Evolutionary conservation across 2,113 vertebrate genomes (phyloP).

Genomic region (Gallinago jamesoni): DNA sequence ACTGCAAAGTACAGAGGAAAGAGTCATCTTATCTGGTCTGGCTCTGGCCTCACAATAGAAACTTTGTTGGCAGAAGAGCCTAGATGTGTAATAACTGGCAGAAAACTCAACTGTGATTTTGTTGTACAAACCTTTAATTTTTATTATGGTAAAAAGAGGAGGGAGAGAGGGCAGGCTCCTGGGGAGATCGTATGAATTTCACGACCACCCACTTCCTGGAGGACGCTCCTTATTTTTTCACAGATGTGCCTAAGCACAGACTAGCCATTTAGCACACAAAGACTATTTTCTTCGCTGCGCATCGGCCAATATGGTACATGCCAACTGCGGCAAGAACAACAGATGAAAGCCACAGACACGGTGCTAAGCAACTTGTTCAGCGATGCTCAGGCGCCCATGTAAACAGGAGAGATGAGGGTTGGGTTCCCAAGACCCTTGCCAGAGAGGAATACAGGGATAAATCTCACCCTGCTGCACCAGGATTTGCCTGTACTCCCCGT

Average conservation of each 20-base stretch:
- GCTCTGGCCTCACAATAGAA: not conserved
- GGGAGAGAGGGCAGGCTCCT: not conserved
- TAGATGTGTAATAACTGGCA: not conserved
- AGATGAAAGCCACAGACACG: slow-evolving; percentile 48
- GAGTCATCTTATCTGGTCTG: not conserved
- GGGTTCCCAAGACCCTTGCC: not conserved
- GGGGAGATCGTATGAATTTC: not conserved
- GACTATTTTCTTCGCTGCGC: slow-evolving; percentile 1
- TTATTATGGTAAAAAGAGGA: slow-evolving; percentile 35
- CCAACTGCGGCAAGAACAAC: slow-evolving; percentile 26
- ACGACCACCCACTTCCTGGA: not conserved
- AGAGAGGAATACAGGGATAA: not conserved
- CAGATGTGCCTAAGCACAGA: not conserved
- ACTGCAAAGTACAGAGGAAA: not conserved
- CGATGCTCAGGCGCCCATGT: not conserved
- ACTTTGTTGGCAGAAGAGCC: not conserved
- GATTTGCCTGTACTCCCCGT: not conserved
- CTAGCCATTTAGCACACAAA: not conserved
- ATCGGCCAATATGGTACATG: slow-evolving; percentile 7
- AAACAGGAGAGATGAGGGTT: slow-evolving; percentile 9
- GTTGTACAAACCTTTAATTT: slow-evolving; percentile 30
- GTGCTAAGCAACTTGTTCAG: slow-evolving; percentile 49
- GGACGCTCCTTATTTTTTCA: not conserved
- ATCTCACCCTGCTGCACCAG: not conserved
- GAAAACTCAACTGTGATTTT: slow-evolving; percentile 1